Evolutionary conservation across 2,888 invertebrate genomes (phyloP).

Genomic region (Pyrocoelia pectoralis): DNA sequence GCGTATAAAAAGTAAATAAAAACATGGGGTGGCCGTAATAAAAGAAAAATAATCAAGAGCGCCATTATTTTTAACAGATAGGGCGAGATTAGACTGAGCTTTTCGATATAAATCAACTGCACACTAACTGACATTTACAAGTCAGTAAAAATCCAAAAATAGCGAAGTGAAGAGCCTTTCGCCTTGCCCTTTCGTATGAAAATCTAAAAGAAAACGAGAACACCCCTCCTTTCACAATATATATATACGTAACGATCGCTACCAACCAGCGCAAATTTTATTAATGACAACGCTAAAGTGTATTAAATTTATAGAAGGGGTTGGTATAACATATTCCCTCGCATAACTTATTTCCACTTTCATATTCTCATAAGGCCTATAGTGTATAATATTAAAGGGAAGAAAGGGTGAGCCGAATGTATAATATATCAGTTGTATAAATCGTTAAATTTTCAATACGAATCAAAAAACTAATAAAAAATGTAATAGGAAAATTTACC

Average conservation of each 20-base stretch:
- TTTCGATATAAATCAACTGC: background rate
- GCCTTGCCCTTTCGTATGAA: background rate
- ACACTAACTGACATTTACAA: conserved; percentile 1
- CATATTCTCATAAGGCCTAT: conserved; percentile 9
- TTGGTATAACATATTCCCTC: conserved; percentile 9
- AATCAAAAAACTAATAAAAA: background rate
- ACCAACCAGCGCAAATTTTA: conserved; percentile 12
- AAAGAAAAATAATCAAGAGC: conserved; percentile 1
- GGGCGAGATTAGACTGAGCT: conserved; percentile 1
- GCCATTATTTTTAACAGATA: conserved; percentile 1
- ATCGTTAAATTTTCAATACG: background rate
- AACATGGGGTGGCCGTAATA: background rate
- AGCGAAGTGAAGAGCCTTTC: background rate
- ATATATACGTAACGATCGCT: background rate
- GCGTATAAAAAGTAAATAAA: background rate
- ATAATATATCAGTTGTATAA: background rate
- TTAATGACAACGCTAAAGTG: conserved; percentile 10
- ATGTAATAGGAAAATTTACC: no score
- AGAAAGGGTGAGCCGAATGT: background rate
- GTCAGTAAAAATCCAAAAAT: conserved; percentile 1
- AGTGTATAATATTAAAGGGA: conserved; percentile 1
- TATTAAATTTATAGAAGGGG: conserved; percentile 14
- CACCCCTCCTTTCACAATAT: background rate
- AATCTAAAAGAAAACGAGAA: background rate
- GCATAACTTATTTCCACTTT: conserved; percentile 11